A percentile compares a stretch with the other conserved stretches of the same genome.
These are phyloP conservation scores for Platyrinchus mystaceus DNA, from an alignment of 2,797 vertebrate genomes.

Conservation along the genomic window DNA sequence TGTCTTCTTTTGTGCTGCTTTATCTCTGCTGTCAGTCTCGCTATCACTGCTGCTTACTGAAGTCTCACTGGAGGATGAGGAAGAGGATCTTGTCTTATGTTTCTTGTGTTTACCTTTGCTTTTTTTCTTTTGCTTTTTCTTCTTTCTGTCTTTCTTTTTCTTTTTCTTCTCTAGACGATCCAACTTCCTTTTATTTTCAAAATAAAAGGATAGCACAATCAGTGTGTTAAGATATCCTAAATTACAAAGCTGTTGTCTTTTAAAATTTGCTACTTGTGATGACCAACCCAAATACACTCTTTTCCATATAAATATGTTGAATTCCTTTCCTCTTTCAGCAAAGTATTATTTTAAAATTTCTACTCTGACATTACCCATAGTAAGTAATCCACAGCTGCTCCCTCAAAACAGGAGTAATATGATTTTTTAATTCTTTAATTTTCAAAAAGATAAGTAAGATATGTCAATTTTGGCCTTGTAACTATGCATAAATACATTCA, in stretches of 20 bases:
- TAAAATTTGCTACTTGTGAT: background rate
- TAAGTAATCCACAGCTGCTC: background rate
- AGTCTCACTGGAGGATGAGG: constrained; percentile 73
- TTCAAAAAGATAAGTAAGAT: background rate
- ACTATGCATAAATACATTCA: background rate
- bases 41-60: constrained; percentile 75
- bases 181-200: constrained; percentile 86
- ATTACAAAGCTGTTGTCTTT: background rate
- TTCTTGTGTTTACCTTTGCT: constrained; percentile 80
- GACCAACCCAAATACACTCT: background rate
- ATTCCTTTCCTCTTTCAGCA: background rate
- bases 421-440: background rate
- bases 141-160: constrained; percentile 81
- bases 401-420: background rate
- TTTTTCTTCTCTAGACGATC: constrained; percentile 93
- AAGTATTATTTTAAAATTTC: background rate
- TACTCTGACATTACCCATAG: background rate
- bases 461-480: background rate
- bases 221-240: background rate
- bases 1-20: constrained; percentile 79
- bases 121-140: constrained; percentile 84
- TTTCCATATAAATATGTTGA: background rate
- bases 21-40: constrained; percentile 76
- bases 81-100: constrained; percentile 71
- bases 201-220: constrained; percentile 42